Percentiles rank a stretch among this genome's conserved stretches.
Evolutionary conservation across 2,113 vertebrate species (phyloP).

Genomic region (Callocephalon fimbriatum): DNA sequence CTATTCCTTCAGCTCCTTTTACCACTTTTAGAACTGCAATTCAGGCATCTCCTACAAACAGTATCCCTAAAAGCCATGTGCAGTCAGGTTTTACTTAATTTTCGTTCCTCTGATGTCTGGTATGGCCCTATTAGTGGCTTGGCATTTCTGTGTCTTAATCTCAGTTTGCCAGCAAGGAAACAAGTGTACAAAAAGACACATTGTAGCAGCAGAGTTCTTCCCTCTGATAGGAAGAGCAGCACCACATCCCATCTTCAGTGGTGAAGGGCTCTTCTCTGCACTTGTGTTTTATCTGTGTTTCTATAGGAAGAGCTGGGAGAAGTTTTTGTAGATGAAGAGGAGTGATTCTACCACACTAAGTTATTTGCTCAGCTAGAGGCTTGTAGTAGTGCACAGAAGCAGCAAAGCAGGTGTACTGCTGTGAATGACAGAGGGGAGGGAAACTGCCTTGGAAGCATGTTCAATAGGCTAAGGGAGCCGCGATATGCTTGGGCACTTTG

Average conservation of each 20-base stretch:
- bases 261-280: not conserved
- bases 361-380: not conserved
- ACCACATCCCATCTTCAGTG: rapidly evolving
- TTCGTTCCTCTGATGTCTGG: slow-evolving; percentile 31
- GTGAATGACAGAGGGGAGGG: not conserved
- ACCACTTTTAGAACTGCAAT: not conserved
- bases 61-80: slow-evolving; percentile 30
- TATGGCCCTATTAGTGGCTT: not conserved
- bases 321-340: not conserved
- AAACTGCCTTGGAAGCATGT: not conserved
- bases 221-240: not conserved
- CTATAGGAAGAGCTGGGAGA: not conserved
- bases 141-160: slow-evolving; percentile 52
- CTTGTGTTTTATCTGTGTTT: not conserved
- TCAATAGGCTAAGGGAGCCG: not conserved
- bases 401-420: not conserved
- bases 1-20: not conserved
- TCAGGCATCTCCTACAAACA: slow-evolving; percentile 11
- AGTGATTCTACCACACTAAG: not conserved
- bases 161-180: not conserved
- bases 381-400: not conserved
- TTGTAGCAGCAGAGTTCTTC: not conserved
- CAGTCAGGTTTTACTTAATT: not conserved
- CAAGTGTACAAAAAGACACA: not conserved
- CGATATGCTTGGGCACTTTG: not conserved